Base-by-base conservation (phyloP, 1,140 invertebrate genomes). In the Carposina sasakii region DNA sequence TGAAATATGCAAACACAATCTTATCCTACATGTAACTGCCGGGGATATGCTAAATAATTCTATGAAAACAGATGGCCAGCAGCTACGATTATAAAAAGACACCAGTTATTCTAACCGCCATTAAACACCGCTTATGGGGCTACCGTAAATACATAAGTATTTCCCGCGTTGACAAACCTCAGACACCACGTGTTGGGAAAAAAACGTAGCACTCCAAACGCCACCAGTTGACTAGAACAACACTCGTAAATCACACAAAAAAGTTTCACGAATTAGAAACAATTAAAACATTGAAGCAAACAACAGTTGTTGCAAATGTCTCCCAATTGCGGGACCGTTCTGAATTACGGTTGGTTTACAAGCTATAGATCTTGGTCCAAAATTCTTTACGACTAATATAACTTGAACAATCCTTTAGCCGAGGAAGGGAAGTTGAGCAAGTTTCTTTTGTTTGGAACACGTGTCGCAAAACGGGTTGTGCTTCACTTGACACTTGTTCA, bases 371-470 rank as follows among this genome's bases (percentile, higher is more conserved):
- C 76, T 79, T 70, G 74, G 70, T 81, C 71, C 66, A 57, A 79
- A 83, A 76, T 81, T 78, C 76, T 81, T 84, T 81, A 81, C 75
- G 73, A 78, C 68, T 75, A 77, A 77, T 79, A 77, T 77, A 79
- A 81, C 72, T 83, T 79, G 76, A 64, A 67, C 81, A 84, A 81
- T 81, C 81, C 81, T 84, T 82, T 81, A 79, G 67, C 61, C 63
- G 66, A 55, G 37, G 48, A 33, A 46, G 49, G 57, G 57, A 57
- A 60, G 48, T 15, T 4, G n/a, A 8, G 66, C 63, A 70, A 76
- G 67, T 77, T 83, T 78, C 76, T 83, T 83, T 83, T 83, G 76
- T 83, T 83, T 74, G 71, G 63, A 62, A 77, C 78, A 83, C 77
- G 79, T 83, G 79, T 81, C 78, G 67, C 76, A 63, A 69, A 83